Evolutionary conservation across 2,113 vertebrate species (phyloP).

Genomic region (Odontophorus gujanensis): DNA sequence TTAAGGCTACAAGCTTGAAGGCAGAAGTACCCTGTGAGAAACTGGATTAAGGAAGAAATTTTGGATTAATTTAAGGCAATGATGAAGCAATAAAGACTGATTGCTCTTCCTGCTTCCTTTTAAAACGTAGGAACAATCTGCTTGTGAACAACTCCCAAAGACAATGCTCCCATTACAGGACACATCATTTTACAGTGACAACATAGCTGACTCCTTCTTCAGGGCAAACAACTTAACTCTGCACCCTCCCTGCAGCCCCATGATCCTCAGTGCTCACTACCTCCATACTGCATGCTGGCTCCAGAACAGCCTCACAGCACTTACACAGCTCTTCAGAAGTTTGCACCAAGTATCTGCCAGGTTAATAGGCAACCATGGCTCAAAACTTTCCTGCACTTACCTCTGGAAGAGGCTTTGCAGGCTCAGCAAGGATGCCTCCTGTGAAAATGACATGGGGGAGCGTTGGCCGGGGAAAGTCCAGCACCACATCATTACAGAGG

Average conservation of each 20-base stretch:
- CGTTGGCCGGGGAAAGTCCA: constrained; percentile 70
- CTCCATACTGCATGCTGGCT: neutral
- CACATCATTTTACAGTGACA: neutral
- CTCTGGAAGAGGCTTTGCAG: constrained; percentile 62
- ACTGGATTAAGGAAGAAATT: neutral
- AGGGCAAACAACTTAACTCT: neutral
- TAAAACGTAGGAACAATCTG: neutral
- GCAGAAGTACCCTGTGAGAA: neutral
- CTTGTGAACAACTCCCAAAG: neutral
- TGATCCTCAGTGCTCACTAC: neutral
- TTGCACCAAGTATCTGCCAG: neutral
- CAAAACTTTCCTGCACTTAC: constrained; percentile 46
- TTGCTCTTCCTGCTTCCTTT: neutral
- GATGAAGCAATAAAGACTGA: neutral
- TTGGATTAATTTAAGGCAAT: neutral
- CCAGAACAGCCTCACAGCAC: neutral
- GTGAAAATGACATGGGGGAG: constrained; percentile 71
- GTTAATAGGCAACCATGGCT: neutral
- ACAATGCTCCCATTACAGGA: neutral
- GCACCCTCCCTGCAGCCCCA: neutral
- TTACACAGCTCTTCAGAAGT: neutral
- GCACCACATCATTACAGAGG: constrained; percentile 67
- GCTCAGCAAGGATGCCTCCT: constrained; percentile 55
- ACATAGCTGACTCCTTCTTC: neutral
- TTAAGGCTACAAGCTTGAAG: neutral